phyloP scores from a whole-genome alignment of 2,888 invertebrate species.

The Carcina quercana region DNA sequence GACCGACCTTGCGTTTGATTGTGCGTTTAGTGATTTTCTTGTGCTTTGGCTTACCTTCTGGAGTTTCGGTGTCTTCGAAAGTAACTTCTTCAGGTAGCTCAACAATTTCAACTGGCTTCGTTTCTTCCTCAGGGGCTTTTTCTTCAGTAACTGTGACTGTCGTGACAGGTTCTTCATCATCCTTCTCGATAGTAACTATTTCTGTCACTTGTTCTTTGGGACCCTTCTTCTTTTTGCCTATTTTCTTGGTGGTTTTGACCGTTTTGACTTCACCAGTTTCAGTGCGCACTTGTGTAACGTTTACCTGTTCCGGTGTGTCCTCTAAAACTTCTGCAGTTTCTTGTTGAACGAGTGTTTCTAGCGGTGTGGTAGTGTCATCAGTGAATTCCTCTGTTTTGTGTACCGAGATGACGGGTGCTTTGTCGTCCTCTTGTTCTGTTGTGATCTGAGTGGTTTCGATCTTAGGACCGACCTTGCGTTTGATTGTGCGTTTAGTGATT shows the following conservation, averaged over 20 bases:
- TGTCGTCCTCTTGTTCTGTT: slow-evolving; percentile 27
- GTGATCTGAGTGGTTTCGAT: slow-evolving; percentile 20
- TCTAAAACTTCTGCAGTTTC: slow-evolving; percentile 17
- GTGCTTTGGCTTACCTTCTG: slow-evolving; percentile 28
- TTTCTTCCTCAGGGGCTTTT: slow-evolving; percentile 16
- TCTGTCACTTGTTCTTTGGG: slow-evolving; percentile 20
- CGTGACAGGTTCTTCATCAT: slow-evolving; percentile 29
- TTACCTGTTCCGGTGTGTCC: slow-evolving; percentile 45
- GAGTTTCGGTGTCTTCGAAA: slow-evolving; percentile 27
- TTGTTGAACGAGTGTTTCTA: slow-evolving; percentile 11
- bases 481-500: slow-evolving; percentile 30
- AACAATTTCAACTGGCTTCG: slow-evolving; percentile 10
- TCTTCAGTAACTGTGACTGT: slow-evolving; percentile 20
- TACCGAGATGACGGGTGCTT: slow-evolving; percentile 29
- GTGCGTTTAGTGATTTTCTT: slow-evolving; percentile 28
- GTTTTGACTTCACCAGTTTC: slow-evolving; percentile 26
- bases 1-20: slow-evolving; percentile 29
- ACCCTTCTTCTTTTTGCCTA: slow-evolving; percentile 16
- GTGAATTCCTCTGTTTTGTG: slow-evolving; percentile 23
- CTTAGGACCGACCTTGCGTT: slow-evolving; percentile 26
- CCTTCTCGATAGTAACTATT: slow-evolving; percentile 19
- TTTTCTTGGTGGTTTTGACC: slow-evolving; percentile 15
- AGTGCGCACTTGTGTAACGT: slow-evolving; percentile 32
- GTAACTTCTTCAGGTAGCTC: slow-evolving; percentile 38
- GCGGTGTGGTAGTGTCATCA: slow-evolving; percentile 17